A percentile compares a stretch with the other conserved stretches of the same genome.
phyloP scores from a whole-genome alignment of 2,113 vertebrate species.

The Colossoma macropomum region DNA sequence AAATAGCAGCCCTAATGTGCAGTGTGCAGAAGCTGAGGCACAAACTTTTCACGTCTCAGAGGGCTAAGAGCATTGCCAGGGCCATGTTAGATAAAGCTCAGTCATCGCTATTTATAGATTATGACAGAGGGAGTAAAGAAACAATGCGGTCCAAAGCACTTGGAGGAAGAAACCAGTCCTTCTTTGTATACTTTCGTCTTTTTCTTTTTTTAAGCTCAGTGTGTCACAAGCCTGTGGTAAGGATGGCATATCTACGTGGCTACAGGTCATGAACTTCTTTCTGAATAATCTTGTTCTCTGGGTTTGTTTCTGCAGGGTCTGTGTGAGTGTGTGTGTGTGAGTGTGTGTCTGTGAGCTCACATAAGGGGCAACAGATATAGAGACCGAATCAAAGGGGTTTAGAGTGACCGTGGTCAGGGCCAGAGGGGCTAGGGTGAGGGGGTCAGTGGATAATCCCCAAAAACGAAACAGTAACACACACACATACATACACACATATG shows the following conservation, averaged over 20 bases:
- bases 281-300: constrained; percentile 42
- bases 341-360: constrained; percentile 25
- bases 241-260: constrained; percentile 22
- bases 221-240: constrained; percentile 36
- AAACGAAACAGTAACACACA: constrained; percentile 45
- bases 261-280: constrained; percentile 31
- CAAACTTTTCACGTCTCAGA: background rate
- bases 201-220: constrained; percentile 7
- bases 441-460: constrained; percentile 51
- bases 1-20: background rate
- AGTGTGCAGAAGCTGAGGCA: no score
- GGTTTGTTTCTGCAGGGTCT: constrained; percentile 29
- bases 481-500: constrained; percentile 41
- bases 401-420: constrained; percentile 34
- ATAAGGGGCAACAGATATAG: constrained; percentile 34
- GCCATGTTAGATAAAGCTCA: constrained; percentile 44
- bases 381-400: constrained; percentile 32
- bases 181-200: background rate
- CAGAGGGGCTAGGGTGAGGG: constrained; percentile 41
- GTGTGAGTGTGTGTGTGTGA: constrained; percentile 7
- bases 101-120: constrained; percentile 43
- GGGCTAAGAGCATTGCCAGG: constrained; percentile 7
- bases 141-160: constrained; percentile 20
- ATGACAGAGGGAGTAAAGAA: constrained; percentile 30
- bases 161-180: constrained; percentile 9